Evolutionary conservation across 2,888 invertebrate species (phyloP), one percentile per base, ranked within the genome.

Genomic region (Meiosimyza platycephala): DNA sequence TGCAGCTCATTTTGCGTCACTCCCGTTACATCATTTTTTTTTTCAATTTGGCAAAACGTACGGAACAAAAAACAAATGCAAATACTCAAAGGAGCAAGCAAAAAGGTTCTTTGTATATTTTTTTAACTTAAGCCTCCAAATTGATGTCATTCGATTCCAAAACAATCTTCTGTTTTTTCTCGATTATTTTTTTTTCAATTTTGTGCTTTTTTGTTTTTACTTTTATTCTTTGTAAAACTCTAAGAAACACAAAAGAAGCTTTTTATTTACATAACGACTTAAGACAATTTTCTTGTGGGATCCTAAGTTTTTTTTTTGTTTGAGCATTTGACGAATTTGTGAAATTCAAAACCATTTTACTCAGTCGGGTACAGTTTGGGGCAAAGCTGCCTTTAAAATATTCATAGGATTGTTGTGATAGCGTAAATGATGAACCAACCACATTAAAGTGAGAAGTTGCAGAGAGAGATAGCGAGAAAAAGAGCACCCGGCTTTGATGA

Each of bases 401-500:
- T 78, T 79, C 79, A 79, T 79, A 63, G 75, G 76, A 76, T 73
- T 77, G 76, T 75, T 74, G 75, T 77, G 76, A 79, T 78, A 76
- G 76, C 76, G 77, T 75, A 77, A 76, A 76, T 76, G 76, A 77
- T 77, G 77, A 74, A 74, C 74, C 74, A 74, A 75, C 76, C 72
- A 71, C 70, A 60, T 74, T 71, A 74, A 74, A 73, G 74, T 2
- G 16, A 22, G 73, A 73, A 75, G 73, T 73, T 73, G 71, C 69
- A 71, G 75, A 71, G 63, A 68, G 71, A 55, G 70, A 52, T 64
- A 67, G 33, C 64, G 66, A 62, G 66, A 40, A 40, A 40, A 40
- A 40, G 9, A 9, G 4, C 40, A 40, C 40, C 40, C 40, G 9
- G 9, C 40, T 9, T 40, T 40, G 64, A 57, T 15, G 6, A 50